Base-by-base conservation (phyloP, 2,797 vertebrate species). In the Eleutherodactylus coqui region DNA sequence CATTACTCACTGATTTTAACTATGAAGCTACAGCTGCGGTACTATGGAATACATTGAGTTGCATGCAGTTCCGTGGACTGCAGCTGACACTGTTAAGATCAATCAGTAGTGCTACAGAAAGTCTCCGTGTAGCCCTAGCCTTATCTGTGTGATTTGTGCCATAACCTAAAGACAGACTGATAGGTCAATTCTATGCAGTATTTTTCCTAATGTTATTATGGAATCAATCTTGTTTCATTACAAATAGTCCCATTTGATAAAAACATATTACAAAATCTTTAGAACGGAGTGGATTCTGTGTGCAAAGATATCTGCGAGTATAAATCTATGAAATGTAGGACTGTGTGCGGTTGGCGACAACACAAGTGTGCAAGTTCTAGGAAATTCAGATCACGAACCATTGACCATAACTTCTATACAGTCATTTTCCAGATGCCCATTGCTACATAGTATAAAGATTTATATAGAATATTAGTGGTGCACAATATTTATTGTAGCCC, bases 381-480 rank as follows among this genome's bases (percentile, higher is more conserved):
- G 60, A 64, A 64, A 32, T 16, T 32, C 29, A 64, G 27, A 64
- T 6, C 7, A 2, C 34, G 19, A 64, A 14, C 14, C 14, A 29
- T 6, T 16, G 41, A 49, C 34, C 19, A 1, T 73, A 6, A 7
- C 29, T 34, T 9, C 38, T 38, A 75, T 75, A 14, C n/a, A n/a
- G n/a, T n/a, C n/a, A 75, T 19, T 17, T 47, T 45, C 4, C 27
- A 49, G 29, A 16, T 49, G 16, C 32, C 47, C 29, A 53, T 17
- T 75, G 14, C 47, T 32, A 19, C 19, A 75, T 51, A 49, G 36
- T 8, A 34, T 53, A 76, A 76, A 53, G 47, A 17, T 32, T 75
- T 51, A 34, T 53, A 4, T n/a, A 49, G 47, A 51, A 36, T 76
- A 76, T 51, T 76, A 34, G 17, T 76, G 47, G 45, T 76, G 75